Evolutionary conservation across 2,797 vertebrate species (phyloP), one percentile per base, ranked within the genome.

Genomic region (Cryptoprocta ferox): DNA sequence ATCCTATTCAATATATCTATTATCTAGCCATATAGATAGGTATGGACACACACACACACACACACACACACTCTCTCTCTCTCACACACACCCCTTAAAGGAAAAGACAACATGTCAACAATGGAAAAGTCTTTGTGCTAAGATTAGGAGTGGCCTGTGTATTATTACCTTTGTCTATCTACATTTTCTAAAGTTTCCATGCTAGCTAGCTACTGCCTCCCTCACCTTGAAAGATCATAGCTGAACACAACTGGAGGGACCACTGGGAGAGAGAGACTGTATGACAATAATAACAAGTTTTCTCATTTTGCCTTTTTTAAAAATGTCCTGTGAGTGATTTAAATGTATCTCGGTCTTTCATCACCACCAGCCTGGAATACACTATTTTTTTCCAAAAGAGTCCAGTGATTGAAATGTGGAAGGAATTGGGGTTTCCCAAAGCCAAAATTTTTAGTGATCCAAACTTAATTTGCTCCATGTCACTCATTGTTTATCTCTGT

Each of bases 361-460:
- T 98, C 98, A 97, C 96, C 95, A 76, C 93, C 97, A 86, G 68
- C 85, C 82, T 97, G 90, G 95, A 98, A 98, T 24, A 28, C 97
- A 97, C 89, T 94, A 91, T 97, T 92, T 97, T 87, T 95, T 98
- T 96, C 97, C 97, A 30, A 95, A 98, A 97, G 97, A 0, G 0
- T 95, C 63, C 97, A 97, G 94, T 95, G 89, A 96, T 80, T 97
- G 96, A 98, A 98, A 98, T 98, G 83, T 98, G 98, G 98, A 98
- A 98, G 97, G 98, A 98, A 97, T 98, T 96, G 97, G 93, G 66
- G 48, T 32, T 86, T 94, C 50, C 63, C 65, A 63, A 95, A 98
- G 87, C 83, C 83, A 96, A 53, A 12, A 76, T 84, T 96, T 80
- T 89, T 48, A 73, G 78, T 97, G 76, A 97, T 97, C 21, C 61